phyloP scores from a whole-genome alignment of 2,113 vertebrate genomes.

The Notechis scutatus region DNA sequence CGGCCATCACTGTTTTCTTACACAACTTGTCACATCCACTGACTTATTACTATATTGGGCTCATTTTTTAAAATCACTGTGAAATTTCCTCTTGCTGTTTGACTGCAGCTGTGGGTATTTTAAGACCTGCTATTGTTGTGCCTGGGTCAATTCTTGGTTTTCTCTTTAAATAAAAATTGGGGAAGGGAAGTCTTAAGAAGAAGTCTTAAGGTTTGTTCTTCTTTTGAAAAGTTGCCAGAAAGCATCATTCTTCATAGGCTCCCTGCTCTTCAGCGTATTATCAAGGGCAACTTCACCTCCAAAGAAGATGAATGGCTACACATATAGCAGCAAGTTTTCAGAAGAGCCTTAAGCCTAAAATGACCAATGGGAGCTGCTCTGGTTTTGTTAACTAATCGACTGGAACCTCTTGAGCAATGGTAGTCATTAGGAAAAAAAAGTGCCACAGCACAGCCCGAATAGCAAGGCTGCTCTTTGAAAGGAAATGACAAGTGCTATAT shows the following conservation, averaged over 20 bases:
- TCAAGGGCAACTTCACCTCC: conserved; percentile 13
- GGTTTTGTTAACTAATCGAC: background rate
- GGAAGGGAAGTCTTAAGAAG: background rate
- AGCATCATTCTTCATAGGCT: background rate
- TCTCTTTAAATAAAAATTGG: background rate
- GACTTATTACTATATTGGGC: background rate
- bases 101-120: background rate
- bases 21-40: background rate
- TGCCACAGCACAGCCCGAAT: accelerated
- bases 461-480: background rate
- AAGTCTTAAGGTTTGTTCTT: background rate
- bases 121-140: background rate
- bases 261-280: background rate
- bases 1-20: background rate
- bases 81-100: background rate
- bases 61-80: background rate
- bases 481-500: background rate
- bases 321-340: background rate
- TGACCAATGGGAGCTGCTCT: background rate
- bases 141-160: background rate
- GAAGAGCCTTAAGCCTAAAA: background rate
- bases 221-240: background rate
- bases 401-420: background rate
- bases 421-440: conserved; percentile 8
- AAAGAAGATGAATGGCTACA: background rate